phyloP scores from a whole-genome alignment of 2,888 invertebrate species.

The Augochlorella aurata region DNA sequence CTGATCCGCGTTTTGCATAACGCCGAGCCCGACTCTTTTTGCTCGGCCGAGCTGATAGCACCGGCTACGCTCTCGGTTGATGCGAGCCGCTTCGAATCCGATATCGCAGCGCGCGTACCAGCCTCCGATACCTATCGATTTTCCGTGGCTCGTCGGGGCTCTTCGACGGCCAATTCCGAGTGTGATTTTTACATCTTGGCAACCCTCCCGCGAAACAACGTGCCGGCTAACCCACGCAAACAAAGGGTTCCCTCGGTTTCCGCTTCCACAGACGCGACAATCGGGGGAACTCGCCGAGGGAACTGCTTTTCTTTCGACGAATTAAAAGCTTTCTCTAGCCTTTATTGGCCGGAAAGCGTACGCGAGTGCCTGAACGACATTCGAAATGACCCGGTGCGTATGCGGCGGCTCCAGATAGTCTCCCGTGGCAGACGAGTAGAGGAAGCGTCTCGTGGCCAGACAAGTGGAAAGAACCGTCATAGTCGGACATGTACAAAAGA shows the following conservation, averaged over 20 bases:
- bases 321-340: neutral
- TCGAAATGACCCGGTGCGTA: no score
- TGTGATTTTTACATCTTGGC: constrained; percentile 10
- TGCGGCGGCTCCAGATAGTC: no score
- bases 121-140: neutral
- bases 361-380: no score
- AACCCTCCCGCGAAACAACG: neutral
- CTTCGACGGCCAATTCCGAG: neutral
- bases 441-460: no score
- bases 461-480: no score
- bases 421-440: no score
- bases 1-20: constrained; percentile 4
- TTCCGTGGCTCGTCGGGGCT: neutral
- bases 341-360: neutral
- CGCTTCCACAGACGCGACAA: neutral
- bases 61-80: neutral
- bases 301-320: neutral
- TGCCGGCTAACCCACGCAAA: neutral
- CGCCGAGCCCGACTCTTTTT: neutral
- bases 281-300: neutral
- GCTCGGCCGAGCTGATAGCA: neutral
- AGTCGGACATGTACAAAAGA: no score
- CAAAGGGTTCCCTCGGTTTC: neutral
- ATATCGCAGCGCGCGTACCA: neutral
- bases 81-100: neutral